These are phyloP conservation scores for Aleadryas rufinucha DNA, from an alignment of 2,113 vertebrate species.

Conservation along the genomic window DNA sequence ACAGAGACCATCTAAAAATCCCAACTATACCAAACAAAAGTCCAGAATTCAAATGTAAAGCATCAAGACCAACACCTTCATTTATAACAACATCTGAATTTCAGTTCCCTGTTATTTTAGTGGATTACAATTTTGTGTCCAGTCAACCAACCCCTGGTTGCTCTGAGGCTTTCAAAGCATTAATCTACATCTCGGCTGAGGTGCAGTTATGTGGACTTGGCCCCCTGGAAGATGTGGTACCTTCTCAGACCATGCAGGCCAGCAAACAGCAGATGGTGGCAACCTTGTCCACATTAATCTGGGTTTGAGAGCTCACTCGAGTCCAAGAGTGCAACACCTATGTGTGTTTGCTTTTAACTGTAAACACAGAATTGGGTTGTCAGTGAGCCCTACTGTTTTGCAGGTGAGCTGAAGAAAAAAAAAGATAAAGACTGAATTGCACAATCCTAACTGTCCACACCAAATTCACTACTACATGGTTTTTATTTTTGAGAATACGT, in stretches of 20 bases:
- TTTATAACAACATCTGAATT: neutral
- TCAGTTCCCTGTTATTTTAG: neutral
- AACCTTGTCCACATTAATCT: neutral
- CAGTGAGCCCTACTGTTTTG: neutral
- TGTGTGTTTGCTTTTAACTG: neutral
- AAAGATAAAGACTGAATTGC: neutral
- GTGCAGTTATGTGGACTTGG: neutral
- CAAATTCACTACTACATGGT: neutral
- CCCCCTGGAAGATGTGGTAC: neutral
- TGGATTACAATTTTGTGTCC: neutral
- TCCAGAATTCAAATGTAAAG: neutral
- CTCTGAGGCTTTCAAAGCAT: neutral
- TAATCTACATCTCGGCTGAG: neutral
- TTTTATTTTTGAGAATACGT: neutral
- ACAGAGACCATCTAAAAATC: neutral
- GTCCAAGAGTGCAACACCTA: neutral
- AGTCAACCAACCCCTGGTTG: neutral
- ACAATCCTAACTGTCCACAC: neutral
- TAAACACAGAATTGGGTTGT: neutral
- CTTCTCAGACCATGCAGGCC: neutral
- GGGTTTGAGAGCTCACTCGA: neutral
- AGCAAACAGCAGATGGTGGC: neutral
- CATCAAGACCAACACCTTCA: neutral
- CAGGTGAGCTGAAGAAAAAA: neutral
- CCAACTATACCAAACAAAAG: neutral